A percentile compares a stretch with the other conserved stretches of the same genome.
Evolutionary conservation across 2,113 vertebrate species (phyloP).

Genomic region (Callithrix jacchus): DNA sequence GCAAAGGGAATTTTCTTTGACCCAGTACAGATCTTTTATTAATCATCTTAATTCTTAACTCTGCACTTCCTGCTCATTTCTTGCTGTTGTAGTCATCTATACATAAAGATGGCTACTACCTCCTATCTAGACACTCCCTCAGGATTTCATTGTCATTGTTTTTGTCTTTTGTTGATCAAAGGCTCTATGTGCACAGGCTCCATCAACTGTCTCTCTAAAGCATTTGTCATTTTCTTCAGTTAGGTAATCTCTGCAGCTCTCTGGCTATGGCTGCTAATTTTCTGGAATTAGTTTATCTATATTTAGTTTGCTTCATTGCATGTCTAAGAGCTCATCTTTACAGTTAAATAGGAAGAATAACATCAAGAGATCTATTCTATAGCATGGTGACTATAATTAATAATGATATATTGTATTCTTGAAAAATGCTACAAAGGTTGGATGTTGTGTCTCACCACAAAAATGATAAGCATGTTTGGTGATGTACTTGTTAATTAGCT

Average conservation of each 20-base stretch:
- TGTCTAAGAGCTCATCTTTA: not conserved
- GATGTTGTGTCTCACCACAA: not conserved
- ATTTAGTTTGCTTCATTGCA: constrained; percentile 1
- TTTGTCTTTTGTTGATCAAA: not conserved
- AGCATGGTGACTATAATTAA: not conserved
- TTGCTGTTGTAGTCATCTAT: not conserved
- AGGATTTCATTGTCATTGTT: not conserved
- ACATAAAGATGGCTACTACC: not conserved
- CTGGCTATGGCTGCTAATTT: not conserved
- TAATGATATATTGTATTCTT: not conserved
- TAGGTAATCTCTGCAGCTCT: not conserved
- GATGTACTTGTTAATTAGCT: not conserved
- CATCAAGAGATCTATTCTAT: not conserved
- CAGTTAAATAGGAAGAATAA: not conserved
- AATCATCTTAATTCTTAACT: not conserved
- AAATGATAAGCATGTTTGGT: not conserved
- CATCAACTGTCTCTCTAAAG: not conserved
- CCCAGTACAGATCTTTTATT: not conserved
- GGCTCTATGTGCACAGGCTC: not conserved
- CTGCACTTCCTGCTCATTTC: not conserved
- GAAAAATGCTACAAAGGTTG: not conserved
- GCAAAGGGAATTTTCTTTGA: not conserved
- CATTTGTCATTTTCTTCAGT: not conserved
- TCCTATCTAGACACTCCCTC: not conserved
- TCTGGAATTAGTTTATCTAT: not conserved